phyloP scores from a whole-genome alignment of 2,113 vertebrate genomes.

The Strix aluco region DNA sequence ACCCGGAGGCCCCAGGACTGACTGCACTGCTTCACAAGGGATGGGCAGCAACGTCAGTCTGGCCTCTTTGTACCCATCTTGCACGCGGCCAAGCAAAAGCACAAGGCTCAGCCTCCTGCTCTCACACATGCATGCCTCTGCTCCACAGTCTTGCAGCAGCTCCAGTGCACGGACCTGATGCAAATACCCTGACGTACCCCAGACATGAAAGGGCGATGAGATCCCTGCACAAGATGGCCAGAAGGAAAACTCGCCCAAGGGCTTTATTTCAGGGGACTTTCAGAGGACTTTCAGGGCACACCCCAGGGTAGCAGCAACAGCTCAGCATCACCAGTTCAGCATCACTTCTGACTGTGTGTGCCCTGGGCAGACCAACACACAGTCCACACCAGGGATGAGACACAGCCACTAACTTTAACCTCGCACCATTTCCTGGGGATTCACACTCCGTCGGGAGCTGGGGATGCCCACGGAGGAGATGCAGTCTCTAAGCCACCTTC shows the following conservation, averaged over 20 bases:
- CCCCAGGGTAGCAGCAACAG: neutral
- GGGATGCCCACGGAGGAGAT: neutral
- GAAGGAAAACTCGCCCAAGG: neutral
- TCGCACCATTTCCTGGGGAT: neutral
- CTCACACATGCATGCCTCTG: neutral
- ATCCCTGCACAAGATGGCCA: neutral
- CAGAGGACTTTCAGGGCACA: neutral
- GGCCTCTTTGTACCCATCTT: neutral
- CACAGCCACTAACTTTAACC: neutral
- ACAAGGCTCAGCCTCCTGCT: neutral
- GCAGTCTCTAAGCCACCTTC: neutral
- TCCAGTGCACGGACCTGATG: rapidly evolving
- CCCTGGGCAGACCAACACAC: rapidly evolving
- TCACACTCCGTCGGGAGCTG: neutral
- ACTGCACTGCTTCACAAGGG: neutral
- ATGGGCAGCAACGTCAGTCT: rapidly evolving
- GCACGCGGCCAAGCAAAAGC: neutral
- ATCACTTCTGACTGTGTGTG: neutral
- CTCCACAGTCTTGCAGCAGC: rapidly evolving
- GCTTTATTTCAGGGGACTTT: neutral
- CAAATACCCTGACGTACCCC: neutral
- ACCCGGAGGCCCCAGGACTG: neutral
- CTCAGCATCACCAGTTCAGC: neutral
- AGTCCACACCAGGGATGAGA: neutral
- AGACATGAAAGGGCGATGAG: neutral